phyloP scores from a whole-genome alignment of 2,113 vertebrate genomes.

The Heterotilapia buettikoferi region DNA sequence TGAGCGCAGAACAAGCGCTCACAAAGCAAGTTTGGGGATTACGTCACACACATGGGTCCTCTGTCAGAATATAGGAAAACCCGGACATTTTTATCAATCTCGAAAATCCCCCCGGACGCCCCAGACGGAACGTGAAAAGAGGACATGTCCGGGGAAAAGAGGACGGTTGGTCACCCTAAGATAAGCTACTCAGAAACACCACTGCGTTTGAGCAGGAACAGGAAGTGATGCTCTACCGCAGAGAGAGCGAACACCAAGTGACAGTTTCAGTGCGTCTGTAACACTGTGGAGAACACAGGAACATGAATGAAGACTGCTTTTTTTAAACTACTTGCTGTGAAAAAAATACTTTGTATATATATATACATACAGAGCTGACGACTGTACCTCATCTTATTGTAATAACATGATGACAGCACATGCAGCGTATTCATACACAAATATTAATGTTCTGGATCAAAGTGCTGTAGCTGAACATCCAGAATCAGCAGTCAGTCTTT shows the following conservation, averaged over 20 bases:
- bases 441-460: neutral
- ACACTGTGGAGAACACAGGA: neutral
- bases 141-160: neutral
- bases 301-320: neutral
- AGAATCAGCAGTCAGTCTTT: neutral
- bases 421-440: neutral
- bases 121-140: neutral
- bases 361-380: neutral
- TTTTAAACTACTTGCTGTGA: neutral
- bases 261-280: neutral
- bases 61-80: neutral
- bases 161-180: neutral
- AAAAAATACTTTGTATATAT: neutral
- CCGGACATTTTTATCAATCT: neutral
- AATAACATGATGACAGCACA: neutral
- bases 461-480: neutral
- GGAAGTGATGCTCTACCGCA: neutral
- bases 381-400: neutral
- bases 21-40: neutral
- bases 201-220: neutral
- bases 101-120: rapidly evolving
- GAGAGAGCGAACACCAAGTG: neutral
- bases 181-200: neutral
- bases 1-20: neutral
- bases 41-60: neutral